Conservation (phyloP, 2,797 vertebrate genomes). For the Molossus molossus region DNA sequence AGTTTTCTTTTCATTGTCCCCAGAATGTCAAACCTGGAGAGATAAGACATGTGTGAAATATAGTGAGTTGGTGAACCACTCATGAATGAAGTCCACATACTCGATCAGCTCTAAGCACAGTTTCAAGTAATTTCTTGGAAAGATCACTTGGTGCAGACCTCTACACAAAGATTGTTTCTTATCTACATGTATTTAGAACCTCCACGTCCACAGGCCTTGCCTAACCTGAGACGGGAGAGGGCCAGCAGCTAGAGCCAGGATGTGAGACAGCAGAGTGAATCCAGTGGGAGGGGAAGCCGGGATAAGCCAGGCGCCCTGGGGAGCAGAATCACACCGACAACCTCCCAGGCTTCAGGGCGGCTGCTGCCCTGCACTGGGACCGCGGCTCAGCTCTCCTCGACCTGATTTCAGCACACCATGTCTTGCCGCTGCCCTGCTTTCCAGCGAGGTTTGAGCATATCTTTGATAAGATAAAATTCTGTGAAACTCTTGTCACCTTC, state of each 20-base stretch:
- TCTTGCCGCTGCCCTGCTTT: neutral
- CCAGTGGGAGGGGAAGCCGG: neutral
- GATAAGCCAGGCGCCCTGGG: neutral
- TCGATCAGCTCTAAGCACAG: neutral
- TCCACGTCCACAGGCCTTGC: neutral
- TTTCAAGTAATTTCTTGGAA: slow-evolving; percentile 30
- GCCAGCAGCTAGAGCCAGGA: neutral
- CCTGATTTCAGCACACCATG: neutral
- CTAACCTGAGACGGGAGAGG: neutral
- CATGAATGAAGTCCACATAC: neutral
- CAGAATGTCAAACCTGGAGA: slow-evolving; percentile 93
- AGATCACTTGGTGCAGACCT: neutral
- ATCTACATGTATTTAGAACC: neutral
- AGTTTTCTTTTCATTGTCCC: slow-evolving; percentile 92
- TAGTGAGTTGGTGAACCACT: neutral
- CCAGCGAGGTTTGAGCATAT: neutral
- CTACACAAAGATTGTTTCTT: neutral
- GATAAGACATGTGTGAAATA: slow-evolving; percentile 1
- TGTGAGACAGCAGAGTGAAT: neutral
- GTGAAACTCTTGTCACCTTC: slow-evolving; percentile 38
- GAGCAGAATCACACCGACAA: neutral
- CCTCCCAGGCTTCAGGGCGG: neutral
- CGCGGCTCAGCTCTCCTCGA: too few species aligned
- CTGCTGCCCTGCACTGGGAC: neutral
- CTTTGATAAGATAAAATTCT: slow-evolving; percentile 8